These are phyloP conservation scores for Bimastos eiseni DNA, from an alignment of 2,888 invertebrate genomes.

Conservation along the genomic window DNA sequence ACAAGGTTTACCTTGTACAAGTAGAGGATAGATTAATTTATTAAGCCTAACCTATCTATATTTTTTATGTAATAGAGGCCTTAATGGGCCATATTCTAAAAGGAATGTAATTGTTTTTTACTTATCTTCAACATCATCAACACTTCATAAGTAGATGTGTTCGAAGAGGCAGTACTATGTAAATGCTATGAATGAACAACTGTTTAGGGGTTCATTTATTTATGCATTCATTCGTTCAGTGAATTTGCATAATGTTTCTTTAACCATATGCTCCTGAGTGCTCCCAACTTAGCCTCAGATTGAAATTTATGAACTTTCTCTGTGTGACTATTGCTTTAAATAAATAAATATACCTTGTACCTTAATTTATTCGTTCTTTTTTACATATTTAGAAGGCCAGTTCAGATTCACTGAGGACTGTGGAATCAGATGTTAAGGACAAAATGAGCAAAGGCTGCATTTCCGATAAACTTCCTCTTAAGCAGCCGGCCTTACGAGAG, in stretches of 20 bases:
- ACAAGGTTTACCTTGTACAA: background rate
- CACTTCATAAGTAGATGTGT: background rate
- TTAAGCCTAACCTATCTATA: background rate
- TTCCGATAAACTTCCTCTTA: background rate
- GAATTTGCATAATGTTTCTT: background rate
- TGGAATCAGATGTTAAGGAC: background rate
- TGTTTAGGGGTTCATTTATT: background rate
- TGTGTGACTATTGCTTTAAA: background rate
- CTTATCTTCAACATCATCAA: background rate
- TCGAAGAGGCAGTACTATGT: background rate
- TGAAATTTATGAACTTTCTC: background rate
- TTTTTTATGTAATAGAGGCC: too few species aligned
- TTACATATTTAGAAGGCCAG: background rate
- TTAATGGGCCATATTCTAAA: too few species aligned
- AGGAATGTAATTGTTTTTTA: too few species aligned
- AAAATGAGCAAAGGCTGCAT: background rate
- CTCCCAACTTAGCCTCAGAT: background rate
- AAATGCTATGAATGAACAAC: background rate
- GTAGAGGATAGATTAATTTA: background rate
- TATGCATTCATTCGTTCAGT: background rate
- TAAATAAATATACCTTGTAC: background rate
- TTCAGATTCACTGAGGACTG: background rate
- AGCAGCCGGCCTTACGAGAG: background rate
- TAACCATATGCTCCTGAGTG: background rate
- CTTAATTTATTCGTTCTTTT: background rate